Evolutionary conservation across 2,113 vertebrate species (phyloP).

Genomic region (Chiloscyllium plagiosum): DNA sequence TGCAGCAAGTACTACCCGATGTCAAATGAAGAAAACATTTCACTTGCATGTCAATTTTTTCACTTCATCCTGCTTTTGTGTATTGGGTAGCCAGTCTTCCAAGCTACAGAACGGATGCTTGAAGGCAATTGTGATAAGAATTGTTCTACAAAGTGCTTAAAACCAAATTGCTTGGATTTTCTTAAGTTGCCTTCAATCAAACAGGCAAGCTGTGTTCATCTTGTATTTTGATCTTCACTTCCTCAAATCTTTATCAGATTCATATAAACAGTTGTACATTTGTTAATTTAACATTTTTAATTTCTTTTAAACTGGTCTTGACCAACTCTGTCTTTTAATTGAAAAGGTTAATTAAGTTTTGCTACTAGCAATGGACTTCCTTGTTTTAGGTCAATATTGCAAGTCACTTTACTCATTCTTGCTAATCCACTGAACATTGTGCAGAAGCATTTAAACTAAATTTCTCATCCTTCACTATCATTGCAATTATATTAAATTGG

Average conservation of each 20-base stretch:
- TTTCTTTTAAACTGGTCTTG: background rate
- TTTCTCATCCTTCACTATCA: background rate
- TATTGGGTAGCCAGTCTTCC: background rate
- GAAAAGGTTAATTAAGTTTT: background rate
- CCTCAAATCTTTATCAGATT: background rate
- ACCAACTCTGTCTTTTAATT: background rate
- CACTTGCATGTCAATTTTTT: background rate
- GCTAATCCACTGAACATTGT: background rate
- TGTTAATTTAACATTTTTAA: background rate
- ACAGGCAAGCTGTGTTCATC: background rate
- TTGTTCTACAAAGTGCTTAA: background rate
- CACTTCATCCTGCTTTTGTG: background rate
- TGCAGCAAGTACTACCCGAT: background rate
- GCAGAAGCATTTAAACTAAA: background rate
- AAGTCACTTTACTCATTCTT: background rate
- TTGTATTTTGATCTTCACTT: background rate
- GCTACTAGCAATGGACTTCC: background rate
- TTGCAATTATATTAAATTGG: background rate
- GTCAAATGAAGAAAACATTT: background rate
- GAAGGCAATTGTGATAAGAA: background rate
- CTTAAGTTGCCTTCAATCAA: background rate
- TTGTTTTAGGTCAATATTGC: background rate
- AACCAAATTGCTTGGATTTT: background rate
- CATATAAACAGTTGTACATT: background rate
- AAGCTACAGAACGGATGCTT: background rate